Percentiles rank a stretch among this genome's conserved stretches.
Conservation (phyloP, 1,140 invertebrate species). For the Aleiodes sp. region DNA sequence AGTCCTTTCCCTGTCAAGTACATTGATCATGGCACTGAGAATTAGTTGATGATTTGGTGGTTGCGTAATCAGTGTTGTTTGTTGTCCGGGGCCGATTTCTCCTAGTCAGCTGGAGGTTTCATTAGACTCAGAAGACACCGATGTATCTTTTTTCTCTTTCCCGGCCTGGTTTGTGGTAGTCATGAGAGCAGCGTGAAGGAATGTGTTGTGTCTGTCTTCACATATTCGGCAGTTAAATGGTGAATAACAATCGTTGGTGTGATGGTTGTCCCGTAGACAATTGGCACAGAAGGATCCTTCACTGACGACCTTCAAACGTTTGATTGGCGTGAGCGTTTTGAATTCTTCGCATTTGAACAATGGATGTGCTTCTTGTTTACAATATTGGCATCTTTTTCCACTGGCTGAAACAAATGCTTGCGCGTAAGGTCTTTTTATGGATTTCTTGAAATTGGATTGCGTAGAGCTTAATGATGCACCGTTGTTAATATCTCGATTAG, state of each 20-base stretch:
- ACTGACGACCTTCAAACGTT: not conserved
- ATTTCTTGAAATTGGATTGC: not conserved
- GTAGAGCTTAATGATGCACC: not conserved
- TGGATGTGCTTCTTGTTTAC: not conserved
- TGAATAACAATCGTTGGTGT: not conserved
- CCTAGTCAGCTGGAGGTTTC: not conserved
- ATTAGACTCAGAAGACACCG: too few species aligned
- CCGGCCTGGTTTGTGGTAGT: not conserved
- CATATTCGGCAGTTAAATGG: not conserved
- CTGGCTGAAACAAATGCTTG: not conserved
- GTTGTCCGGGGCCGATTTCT: not conserved
- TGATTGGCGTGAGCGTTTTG: not conserved
- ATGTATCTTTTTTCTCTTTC: too few species aligned
- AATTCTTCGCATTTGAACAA: not conserved
- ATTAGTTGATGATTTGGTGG: not conserved
- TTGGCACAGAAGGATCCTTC: not conserved
- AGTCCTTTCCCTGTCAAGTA: not conserved
- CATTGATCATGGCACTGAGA: not conserved
- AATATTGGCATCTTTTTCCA: not conserved
- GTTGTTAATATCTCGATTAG: not conserved
- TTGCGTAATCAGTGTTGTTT: not conserved
- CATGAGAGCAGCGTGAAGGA: not conserved
- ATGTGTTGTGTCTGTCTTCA: not conserved
- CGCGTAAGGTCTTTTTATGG: not conserved
- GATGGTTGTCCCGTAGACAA: not conserved